A percentile compares a stretch with the other conserved stretches of the same genome.
These are phyloP conservation scores for Laticauda colubrina DNA, from an alignment of 2,113 vertebrate genomes.

Conservation along the genomic window DNA sequence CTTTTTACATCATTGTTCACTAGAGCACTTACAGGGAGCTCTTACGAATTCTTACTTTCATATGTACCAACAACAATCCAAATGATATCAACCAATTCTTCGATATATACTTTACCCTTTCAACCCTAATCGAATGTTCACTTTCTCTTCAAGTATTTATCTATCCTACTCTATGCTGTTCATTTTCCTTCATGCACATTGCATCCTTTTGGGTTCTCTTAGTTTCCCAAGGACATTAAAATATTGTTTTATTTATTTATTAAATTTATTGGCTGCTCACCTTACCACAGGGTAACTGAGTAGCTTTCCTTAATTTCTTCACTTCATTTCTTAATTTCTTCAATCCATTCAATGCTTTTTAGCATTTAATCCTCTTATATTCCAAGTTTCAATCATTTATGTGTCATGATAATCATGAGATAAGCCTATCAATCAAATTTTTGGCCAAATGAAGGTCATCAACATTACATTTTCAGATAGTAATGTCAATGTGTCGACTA, in stretches of 20 bases:
- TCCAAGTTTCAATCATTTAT: neutral
- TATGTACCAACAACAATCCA: neutral
- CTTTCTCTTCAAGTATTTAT: neutral
- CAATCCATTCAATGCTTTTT: neutral
- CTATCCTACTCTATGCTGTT: neutral
- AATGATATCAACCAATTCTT: neutral
- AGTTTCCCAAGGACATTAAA: neutral
- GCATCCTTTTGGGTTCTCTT: neutral
- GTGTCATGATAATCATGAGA: neutral
- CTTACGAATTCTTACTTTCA: neutral
- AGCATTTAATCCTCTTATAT: neutral
- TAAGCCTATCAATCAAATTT: neutral
- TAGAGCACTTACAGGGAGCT: neutral
- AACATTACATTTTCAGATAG: neutral
- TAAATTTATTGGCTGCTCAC: neutral
- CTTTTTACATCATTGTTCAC: neutral
- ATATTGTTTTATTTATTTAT: neutral
- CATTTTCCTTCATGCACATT: neutral
- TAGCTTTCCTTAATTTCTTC: neutral
- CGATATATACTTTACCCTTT: neutral
- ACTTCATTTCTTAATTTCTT: neutral
- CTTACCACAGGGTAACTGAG: neutral
- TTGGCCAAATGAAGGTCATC: neutral
- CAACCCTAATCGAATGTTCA: neutral
- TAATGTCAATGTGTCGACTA: neutral